Evolutionary conservation across 2,797 vertebrate species (phyloP).

Genomic region (Argyrosomus regius): DNA sequence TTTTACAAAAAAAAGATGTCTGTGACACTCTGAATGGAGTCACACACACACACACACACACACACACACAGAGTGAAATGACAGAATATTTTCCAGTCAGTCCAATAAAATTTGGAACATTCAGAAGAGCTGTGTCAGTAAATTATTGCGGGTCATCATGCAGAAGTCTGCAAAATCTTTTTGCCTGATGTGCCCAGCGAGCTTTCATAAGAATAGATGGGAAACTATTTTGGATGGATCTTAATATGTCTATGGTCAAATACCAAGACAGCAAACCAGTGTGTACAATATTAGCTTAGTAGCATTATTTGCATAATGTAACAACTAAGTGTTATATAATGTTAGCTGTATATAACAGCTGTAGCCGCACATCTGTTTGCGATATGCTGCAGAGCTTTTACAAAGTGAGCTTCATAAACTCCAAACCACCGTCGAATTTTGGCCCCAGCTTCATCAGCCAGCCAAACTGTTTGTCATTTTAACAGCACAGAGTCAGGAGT

Average conservation of each 20-base stretch:
- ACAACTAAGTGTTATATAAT: not conserved
- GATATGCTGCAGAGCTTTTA: not conserved
- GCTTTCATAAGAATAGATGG: too few species aligned
- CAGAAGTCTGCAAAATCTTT: not conserved
- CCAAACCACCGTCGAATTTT: not conserved
- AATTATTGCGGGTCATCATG: not conserved
- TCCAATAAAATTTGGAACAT: not conserved
- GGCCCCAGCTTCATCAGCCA: conserved; percentile 12
- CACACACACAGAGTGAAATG: not conserved
- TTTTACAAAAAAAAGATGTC: not conserved
- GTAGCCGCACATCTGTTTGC: conserved; percentile 23
- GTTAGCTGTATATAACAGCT: conserved; percentile 14
- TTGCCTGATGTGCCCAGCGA: too few species aligned
- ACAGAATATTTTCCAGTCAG: not conserved
- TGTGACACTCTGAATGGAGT: not conserved
- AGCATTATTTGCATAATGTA: not conserved
- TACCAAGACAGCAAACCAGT: not conserved
- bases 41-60: not conserved
- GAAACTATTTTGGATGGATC: too few species aligned
- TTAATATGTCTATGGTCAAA: not conserved
- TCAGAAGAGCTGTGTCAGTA: not conserved
- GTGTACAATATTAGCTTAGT: not conserved
- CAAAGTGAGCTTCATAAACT: conserved; percentile 10
- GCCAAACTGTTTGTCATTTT: not conserved
- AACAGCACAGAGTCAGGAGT: not conserved